phyloP scores from a whole-genome alignment of 2,113 vertebrate genomes.

The Haplochromis burtoni region DNA sequence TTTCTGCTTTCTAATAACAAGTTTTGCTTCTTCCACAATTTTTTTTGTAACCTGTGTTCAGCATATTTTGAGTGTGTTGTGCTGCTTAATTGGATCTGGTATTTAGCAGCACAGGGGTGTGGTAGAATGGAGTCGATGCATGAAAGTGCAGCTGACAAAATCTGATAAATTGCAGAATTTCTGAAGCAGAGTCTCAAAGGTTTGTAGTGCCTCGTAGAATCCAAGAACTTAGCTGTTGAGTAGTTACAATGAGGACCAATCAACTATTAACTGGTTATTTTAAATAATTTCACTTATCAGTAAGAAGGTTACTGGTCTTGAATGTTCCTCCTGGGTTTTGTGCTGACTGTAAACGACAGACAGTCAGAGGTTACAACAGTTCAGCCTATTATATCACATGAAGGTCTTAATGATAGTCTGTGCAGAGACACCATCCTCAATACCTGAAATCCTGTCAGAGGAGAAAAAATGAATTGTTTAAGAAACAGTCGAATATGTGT shows the following conservation, averaged over 20 bases:
- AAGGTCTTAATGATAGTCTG: background rate
- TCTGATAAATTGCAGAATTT: background rate
- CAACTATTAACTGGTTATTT: background rate
- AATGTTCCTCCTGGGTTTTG: background rate
- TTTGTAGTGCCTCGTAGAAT: background rate
- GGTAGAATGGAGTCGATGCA: background rate
- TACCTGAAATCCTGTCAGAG: fast-evolving
- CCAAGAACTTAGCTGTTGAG: background rate
- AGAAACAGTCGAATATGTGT: background rate
- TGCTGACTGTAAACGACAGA: background rate
- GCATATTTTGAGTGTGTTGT: background rate
- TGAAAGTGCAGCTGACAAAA: background rate
- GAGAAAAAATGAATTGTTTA: background rate
- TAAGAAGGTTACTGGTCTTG: too few relatives aligned
- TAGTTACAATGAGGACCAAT: background rate
- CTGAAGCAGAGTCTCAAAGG: background rate
- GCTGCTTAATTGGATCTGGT: background rate
- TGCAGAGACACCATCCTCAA: background rate
- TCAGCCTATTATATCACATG: background rate
- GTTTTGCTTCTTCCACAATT: background rate
- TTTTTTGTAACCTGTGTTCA: background rate
- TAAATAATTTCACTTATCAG: background rate
- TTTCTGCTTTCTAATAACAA: background rate
- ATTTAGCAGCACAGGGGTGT: background rate
- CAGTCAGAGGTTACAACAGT: background rate